Evolutionary conservation across 2,113 vertebrate genomes (phyloP).

Genomic region (Isurus oxyrinchus): DNA sequence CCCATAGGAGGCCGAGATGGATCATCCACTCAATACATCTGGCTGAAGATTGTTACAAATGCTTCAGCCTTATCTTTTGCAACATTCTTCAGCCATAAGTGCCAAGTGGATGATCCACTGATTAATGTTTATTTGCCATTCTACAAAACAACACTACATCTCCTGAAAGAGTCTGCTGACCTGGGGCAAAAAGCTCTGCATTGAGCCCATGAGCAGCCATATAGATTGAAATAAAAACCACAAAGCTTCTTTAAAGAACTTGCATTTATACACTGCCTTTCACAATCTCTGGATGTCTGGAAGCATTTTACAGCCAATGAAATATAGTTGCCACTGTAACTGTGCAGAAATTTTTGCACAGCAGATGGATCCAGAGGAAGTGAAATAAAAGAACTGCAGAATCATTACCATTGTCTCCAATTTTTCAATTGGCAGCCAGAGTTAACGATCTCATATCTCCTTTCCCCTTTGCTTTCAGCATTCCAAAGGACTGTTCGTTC

Average conservation of each 20-base stretch:
- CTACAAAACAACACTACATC: neutral
- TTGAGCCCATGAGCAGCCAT: neutral
- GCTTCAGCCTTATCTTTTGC: too few species aligned
- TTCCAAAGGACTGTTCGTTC: neutral
- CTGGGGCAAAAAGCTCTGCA: neutral
- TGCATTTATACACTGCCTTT: neutral
- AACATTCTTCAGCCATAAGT: too few species aligned
- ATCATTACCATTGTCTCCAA: too few species aligned
- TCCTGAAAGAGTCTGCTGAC: neutral
- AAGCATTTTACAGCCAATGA: neutral
- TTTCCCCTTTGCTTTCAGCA: neutral
- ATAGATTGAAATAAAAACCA: neutral
- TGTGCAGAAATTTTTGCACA: neutral
- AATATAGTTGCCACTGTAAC: neutral
- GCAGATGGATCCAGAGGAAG: neutral
- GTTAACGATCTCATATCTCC: neutral
- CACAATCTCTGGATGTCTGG: neutral
- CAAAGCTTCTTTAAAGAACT: neutral
- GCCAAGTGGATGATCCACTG: too few species aligned
- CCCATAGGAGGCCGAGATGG: too few species aligned
- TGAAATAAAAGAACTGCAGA: too few species aligned
- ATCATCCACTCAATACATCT: too few species aligned
- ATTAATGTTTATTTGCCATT: neutral
- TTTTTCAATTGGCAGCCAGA: neutral
- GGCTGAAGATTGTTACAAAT: too few species aligned